These are phyloP conservation scores for Mormyrops attenuatus DNA, from an alignment of 2,797 vertebrate genomes.

Conservation along the genomic window DNA sequence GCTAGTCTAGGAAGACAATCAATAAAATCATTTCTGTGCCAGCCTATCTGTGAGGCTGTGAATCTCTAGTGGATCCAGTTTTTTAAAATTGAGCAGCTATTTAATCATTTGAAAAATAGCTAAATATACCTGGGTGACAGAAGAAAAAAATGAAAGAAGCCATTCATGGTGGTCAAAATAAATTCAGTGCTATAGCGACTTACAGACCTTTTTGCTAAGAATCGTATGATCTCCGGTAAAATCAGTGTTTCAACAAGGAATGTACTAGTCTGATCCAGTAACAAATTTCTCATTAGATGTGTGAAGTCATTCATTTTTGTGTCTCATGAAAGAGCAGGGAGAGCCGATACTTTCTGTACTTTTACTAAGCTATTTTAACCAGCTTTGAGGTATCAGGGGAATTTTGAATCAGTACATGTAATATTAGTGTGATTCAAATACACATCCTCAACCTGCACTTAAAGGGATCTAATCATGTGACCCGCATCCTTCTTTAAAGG, in stretches of 20 bases:
- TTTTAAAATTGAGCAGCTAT: not conserved
- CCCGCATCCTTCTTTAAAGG: not conserved
- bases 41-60: not conserved
- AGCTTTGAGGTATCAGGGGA: not conserved
- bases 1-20: not conserved
- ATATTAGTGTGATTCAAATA: not conserved
- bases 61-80: not conserved
- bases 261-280: not conserved
- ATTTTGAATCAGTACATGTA: not conserved
- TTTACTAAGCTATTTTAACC: not conserved
- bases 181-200: not conserved
- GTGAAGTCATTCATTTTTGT: not conserved
- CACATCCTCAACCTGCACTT: not conserved
- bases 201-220: not conserved
- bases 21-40: not conserved
- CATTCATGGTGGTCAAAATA: not conserved
- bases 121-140: not conserved
- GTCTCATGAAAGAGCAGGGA: not conserved
- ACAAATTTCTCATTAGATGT: not conserved
- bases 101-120: not conserved
- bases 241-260: not conserved
- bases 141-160: not conserved
- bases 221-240: not conserved
- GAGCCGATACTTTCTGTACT: not conserved
- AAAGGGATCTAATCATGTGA: not conserved